Evolutionary conservation across 2,888 invertebrate species (phyloP), one percentile per base, ranked within the genome.

Genomic region (Aricia artaxerxes): DNA sequence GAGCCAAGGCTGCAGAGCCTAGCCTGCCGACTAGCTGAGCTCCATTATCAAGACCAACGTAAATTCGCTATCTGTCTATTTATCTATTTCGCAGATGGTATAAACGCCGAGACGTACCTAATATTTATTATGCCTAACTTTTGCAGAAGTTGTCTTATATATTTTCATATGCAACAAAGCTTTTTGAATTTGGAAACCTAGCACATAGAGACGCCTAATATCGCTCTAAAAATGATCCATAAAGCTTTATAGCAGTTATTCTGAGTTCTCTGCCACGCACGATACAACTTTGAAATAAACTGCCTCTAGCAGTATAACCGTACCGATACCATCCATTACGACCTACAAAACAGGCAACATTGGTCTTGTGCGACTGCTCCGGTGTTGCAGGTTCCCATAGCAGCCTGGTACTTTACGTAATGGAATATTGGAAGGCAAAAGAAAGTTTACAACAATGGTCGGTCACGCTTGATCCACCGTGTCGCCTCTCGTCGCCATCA

Each of bases 401-500:
- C 16, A 16, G 57, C 57, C 53, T 57, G 16, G 57, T 57, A 16
- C 31, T 11, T 69, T 38, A 69, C 35, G 69, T 38, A 1, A 69
- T 69, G 13, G 13, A 69, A 79, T 78, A 60, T 78, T 79, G 44
- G 78, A 78, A 75, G 53, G 73, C 73, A 35, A 80, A 24, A 73
- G 73, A 53, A 75, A 24, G 40, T 40, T 78, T 40, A 44, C 38
- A 76, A 80, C 79, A 80, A 79, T 78, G 80, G 81, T 79, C 81
- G 78, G 82, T 82, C 82, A 80, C 82, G 81, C 83, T 81, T 78
- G 80, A 78, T 76, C 78, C 80, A 79, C 76, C 79, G 77, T 79
- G 73, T 78, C 80, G 82, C 75, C 80, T 80, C 81, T 82, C 16
- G 57, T 79, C 80, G 76, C 78, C 81, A 77, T 84, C 83, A 86